A percentile compares a stretch with the other conserved stretches of the same genome.
Evolutionary conservation across 2,113 vertebrate species (phyloP).

Genomic region (Halichoerus grypus): DNA sequence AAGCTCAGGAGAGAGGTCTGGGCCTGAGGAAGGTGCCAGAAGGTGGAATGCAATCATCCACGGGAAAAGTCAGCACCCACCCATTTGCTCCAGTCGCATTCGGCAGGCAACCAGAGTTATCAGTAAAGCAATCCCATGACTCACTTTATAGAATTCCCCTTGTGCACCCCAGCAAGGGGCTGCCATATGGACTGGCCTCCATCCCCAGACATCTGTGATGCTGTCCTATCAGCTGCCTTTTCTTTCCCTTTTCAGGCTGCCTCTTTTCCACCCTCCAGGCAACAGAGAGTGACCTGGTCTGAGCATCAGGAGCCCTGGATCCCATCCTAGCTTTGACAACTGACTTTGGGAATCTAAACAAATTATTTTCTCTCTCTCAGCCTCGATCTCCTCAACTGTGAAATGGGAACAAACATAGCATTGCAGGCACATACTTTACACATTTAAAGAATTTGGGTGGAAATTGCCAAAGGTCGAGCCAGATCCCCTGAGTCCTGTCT

Average conservation of each 20-base stretch:
- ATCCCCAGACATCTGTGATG: background rate
- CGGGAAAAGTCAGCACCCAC: background rate
- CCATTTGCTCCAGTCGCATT: background rate
- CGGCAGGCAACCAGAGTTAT: accelerated
- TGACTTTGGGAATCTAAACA: background rate
- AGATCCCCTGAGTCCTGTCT: background rate
- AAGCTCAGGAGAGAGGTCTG: background rate
- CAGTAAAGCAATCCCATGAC: background rate
- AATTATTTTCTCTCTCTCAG: background rate
- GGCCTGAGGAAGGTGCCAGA: background rate
- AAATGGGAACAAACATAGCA: background rate
- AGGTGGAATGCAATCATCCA: background rate
- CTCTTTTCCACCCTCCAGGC: background rate
- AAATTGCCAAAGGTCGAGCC: background rate
- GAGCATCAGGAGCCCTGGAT: background rate
- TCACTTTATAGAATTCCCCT: background rate
- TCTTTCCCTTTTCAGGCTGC: background rate
- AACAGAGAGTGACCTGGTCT: background rate
- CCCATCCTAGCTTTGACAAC: background rate
- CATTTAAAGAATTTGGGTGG: background rate
- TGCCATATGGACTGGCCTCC: background rate
- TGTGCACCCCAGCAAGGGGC: background rate
- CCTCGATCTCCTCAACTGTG: slow-evolving; percentile 1
- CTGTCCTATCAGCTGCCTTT: background rate
- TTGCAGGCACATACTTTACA: background rate